A percentile compares a stretch with the other conserved stretches of the same genome.
phyloP scores from a whole-genome alignment of 1,140 invertebrate genomes.

The Schlechtendalia chinensis region DNA sequence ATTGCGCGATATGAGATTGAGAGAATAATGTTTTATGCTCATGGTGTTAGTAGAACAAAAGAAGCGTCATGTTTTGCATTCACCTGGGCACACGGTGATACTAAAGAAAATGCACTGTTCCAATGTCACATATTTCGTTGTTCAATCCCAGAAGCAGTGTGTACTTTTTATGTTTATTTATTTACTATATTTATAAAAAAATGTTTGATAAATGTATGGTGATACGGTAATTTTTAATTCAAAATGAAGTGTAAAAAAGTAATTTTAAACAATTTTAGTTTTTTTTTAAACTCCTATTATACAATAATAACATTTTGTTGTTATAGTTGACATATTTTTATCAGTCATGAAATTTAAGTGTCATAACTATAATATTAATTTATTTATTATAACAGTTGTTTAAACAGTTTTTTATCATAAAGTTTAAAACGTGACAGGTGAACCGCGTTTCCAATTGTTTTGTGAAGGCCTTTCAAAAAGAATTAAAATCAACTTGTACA shows the following conservation, averaged over 20 bases:
- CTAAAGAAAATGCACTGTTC: constrained; percentile 83
- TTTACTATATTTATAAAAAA: background rate
- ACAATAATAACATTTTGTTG: background rate
- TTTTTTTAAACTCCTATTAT: background rate
- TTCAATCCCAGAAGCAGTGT: constrained; percentile 95
- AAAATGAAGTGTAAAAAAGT: too few relatives aligned
- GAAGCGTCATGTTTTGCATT: constrained; percentile 95
- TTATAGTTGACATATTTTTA: background rate
- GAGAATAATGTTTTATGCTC: constrained; percentile 91
- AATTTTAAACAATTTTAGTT: background rate
- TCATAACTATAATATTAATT: background rate
- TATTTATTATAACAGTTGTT: constrained; percentile 15
- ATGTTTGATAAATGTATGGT: background rate
- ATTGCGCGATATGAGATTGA: constrained; percentile 89
- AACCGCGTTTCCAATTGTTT: constrained; percentile 77
- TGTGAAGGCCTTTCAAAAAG: constrained; percentile 84
- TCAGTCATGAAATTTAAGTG: background rate
- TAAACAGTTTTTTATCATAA: constrained; percentile 13
- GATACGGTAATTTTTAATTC: too few relatives aligned
- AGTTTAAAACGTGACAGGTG: constrained; percentile 59
- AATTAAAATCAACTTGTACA: constrained; percentile 67
- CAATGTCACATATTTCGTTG: constrained; percentile 97
- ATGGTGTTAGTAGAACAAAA: constrained; percentile 77
- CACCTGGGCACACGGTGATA: constrained; percentile 91
- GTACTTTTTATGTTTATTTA: constrained; percentile 57